These are phyloP conservation scores for Lysiphlebus fabarum DNA, from an alignment of 1,140 invertebrate species.

Conservation along the genomic window DNA sequence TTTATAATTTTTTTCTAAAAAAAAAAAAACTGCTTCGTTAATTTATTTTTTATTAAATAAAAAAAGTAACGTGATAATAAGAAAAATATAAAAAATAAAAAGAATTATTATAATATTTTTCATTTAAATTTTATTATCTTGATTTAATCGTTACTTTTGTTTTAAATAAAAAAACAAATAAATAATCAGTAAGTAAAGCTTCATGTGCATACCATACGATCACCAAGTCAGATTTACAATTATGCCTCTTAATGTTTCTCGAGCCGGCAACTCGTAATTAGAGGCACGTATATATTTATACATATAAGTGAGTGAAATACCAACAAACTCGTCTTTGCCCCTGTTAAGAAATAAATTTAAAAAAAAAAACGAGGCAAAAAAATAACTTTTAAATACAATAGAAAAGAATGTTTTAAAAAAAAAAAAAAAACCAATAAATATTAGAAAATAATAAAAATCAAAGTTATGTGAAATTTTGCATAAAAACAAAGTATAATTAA, in stretches of 20 bases:
- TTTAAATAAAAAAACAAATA: neutral
- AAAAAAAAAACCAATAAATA: constrained; percentile 3
- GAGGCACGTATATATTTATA: constrained; percentile 20
- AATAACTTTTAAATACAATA: neutral
- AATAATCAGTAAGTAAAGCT: neutral
- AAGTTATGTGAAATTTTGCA: neutral
- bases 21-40: neutral
- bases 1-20: neutral
- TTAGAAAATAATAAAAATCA: neutral
- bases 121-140: neutral
- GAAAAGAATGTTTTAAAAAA: neutral
- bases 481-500: neutral
- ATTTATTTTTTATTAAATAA: no score
- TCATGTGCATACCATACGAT: neutral
- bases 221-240: constrained; percentile 12
- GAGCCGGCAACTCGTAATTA: constrained; percentile 13
- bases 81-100: no score
- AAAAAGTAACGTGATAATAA: no score
- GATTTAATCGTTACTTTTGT: neutral
- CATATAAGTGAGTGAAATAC: no score
- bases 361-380: neutral
- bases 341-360: neutral
- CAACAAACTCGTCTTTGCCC: no score
- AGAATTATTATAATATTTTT: no score
- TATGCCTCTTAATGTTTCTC: constrained; percentile 5